A percentile compares a stretch with the other conserved stretches of the same genome.
Evolutionary conservation across 2,113 vertebrate genomes (phyloP).

Genomic region (Aegotheles bennettii): DNA sequence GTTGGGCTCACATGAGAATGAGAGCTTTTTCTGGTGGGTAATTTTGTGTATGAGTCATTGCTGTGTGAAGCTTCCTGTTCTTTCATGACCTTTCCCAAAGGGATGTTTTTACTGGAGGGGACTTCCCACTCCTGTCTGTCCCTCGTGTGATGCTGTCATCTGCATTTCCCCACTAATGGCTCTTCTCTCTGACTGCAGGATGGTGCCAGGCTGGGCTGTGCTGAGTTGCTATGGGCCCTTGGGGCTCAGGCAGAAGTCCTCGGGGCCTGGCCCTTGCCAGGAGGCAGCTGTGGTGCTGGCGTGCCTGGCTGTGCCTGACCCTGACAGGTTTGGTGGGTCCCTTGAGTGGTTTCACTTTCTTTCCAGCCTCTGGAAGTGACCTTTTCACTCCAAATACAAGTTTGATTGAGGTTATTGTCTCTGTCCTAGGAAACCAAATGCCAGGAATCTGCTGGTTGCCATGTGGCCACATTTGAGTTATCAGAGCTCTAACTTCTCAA

Average conservation of each 20-base stretch:
- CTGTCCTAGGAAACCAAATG: background rate
- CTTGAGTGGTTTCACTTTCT: background rate
- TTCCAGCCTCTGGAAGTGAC: background rate
- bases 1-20: background rate
- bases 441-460: background rate
- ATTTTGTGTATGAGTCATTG: background rate
- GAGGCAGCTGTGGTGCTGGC: background rate
- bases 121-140: background rate
- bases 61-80: conserved; percentile 8
- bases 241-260: background rate
- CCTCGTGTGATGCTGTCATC: background rate
- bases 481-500: background rate
- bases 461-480: rapidly evolving
- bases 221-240: background rate
- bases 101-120: background rate
- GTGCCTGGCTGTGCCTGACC: background rate
- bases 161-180: rapidly evolving
- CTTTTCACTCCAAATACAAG: rapidly evolving
- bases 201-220: background rate
- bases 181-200: background rate
- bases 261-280: rapidly evolving
- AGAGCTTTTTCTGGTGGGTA: background rate
- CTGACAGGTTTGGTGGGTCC: background rate
- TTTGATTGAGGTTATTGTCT: background rate
- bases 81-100: background rate